Evolutionary conservation across 2,888 invertebrate species (phyloP), one percentile per base, ranked within the genome.

Genomic region (Lasioglossum leucozonium): DNA sequence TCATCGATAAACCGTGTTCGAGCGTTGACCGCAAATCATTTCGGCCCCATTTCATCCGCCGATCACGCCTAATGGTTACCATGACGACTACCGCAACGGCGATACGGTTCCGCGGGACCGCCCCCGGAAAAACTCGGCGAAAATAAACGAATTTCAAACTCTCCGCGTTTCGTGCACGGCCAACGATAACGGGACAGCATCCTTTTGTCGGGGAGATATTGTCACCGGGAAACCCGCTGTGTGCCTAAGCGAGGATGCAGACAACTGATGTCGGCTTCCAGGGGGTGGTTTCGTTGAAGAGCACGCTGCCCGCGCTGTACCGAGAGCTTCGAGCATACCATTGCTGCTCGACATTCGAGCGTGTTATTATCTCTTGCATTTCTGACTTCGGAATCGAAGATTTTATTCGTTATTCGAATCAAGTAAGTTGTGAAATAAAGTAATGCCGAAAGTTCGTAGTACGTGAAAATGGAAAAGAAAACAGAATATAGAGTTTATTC

Each of bases 11-110:
- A 87, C 74, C 79, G 62, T 72, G 84, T 87, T 87, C 77, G 80
- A 81, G 65, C 80, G n/a, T 30, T 51, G 72, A 87, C 86, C 86
- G 82, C 83, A 84, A 89, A 89, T 88, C 88, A 88, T 89, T 89
- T 89, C 78, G 65, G 72, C 78, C 62, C 82, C 85, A 72, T 88
- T 84, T 85, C 81, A 77, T 84, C 84, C 81, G 73, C 55, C 80
- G 78, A 89, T 86, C 80, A 81, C 40, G 62, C 76, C 58, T 37
- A 75, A 76, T 79, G 79, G 85, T 78, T 72, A 37, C 85, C 26
- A 79, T 79, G 67, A 16, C 62, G 76, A 85, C 55, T 58, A 37
- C 55, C 30, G 8, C n/a, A 11, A 4, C 34, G 40, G 22, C 18
- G 18, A 18, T 10, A 34, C 34, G 65, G 62, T 26, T 30, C 6